Conservation (phyloP, 2,113 vertebrate species). For the Odontesthes bonariensis region DNA sequence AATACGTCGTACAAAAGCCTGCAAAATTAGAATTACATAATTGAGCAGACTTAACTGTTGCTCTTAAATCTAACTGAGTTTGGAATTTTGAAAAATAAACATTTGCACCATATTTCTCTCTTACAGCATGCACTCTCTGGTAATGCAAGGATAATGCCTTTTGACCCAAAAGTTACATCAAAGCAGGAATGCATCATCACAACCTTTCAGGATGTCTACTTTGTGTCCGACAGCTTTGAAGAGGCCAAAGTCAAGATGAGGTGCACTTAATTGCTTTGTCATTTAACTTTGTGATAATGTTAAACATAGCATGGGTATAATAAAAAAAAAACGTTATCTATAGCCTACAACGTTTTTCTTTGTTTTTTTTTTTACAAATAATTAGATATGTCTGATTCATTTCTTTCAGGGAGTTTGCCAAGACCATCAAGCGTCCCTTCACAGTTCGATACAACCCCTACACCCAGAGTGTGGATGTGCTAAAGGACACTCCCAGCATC, state of each 20-base stretch:
- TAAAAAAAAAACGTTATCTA: neutral
- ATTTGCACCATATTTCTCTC: constrained; percentile 8
- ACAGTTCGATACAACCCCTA: constrained; percentile 96
- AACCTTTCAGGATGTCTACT: constrained; percentile 96
- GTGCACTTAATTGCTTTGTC: constrained; percentile 68
- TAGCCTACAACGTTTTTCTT: neutral
- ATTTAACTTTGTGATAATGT: neutral
- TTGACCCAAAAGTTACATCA: constrained; percentile 92
- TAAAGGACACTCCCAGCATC: constrained; percentile 92
- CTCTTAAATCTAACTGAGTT: neutral
- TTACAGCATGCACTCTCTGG: constrained; percentile 91
- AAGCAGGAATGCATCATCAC: constrained; percentile 96
- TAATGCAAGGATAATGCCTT: constrained; percentile 90
- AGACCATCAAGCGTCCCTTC: constrained; percentile 97
- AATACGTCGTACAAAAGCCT: neutral
- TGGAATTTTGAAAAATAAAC: neutral
- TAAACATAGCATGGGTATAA: neutral
- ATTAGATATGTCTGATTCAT: neutral
- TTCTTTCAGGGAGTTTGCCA: constrained; percentile 92
- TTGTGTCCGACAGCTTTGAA: constrained; percentile 96
- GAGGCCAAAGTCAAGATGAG: constrained; percentile 98
- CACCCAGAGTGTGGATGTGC: constrained; percentile 92
- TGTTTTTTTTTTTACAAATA: neutral
- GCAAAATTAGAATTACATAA: neutral
- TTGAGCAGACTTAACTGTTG: neutral